Evolutionary conservation across 2,888 invertebrate genomes (phyloP).

Genomic region (Candidula unifasciata): DNA sequence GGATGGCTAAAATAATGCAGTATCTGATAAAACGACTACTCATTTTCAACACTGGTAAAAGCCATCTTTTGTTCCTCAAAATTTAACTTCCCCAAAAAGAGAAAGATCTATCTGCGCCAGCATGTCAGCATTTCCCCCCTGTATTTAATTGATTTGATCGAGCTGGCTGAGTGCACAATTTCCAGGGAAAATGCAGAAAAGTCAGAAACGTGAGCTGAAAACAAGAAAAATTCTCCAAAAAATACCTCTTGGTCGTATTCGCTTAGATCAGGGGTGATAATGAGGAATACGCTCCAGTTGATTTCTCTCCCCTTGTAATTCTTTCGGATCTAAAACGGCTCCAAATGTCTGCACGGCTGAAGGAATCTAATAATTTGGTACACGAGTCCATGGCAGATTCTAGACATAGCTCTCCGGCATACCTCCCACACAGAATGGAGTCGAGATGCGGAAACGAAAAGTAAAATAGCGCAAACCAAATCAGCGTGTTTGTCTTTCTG

Average conservation of each 20-base stretch:
- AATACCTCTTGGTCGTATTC: not conserved
- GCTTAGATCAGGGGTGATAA: conserved; percentile 25
- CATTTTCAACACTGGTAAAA: not conserved
- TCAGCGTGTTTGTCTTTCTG: not conserved
- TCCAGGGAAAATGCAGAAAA: not conserved
- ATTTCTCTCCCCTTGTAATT: conserved; percentile 21
- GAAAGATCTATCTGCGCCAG: not conserved
- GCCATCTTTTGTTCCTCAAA: not conserved
- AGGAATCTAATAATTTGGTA: conserved; percentile 25
- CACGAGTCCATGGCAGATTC: conserved; percentile 24
- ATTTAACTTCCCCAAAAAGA: not conserved
- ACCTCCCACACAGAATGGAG: conserved; percentile 28
- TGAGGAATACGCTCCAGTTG: not conserved
- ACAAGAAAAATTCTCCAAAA: not conserved
- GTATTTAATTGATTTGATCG: conserved; percentile 18
- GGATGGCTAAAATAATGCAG: too few relatives aligned
- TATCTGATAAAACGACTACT: not conserved
- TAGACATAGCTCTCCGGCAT: conserved; percentile 15
- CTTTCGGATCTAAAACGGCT: conserved; percentile 18
- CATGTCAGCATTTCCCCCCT: not conserved
- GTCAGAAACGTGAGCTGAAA: not conserved
- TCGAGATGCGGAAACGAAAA: conserved; percentile 6
- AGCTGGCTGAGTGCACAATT: not conserved
- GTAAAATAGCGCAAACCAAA: not conserved
- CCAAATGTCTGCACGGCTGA: not conserved